phyloP scores from a whole-genome alignment of 1,140 invertebrate genomes.

The Drosophila nikananu region DNA sequence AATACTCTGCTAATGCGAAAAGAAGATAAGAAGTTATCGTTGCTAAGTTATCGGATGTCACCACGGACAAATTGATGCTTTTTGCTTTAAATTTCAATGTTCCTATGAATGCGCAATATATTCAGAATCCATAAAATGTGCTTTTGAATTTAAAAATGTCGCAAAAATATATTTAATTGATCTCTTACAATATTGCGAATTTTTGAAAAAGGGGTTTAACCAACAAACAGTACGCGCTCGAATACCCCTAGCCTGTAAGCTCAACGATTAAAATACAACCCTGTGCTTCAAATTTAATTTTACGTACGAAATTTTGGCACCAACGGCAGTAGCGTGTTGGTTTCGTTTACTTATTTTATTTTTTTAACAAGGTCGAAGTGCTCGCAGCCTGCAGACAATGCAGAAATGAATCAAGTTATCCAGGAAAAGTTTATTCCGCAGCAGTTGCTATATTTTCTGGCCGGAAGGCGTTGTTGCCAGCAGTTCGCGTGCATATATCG shows the following conservation, averaged over 20 bases:
- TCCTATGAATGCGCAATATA: not conserved
- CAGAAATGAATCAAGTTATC: slow-evolving; percentile 60
- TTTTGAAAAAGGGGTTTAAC: not conserved
- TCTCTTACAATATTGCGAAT: not conserved
- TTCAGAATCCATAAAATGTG: too few species aligned
- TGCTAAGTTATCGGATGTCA: not conserved
- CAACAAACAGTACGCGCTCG: not conserved
- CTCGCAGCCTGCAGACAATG: not conserved
- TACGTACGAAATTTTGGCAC: not conserved
- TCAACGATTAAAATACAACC: slow-evolving; percentile 13
- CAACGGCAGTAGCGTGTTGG: slow-evolving; percentile 5
- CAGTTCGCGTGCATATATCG: slow-evolving; percentile 65
- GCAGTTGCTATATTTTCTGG: slow-evolving; percentile 69
- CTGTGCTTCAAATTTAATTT: slow-evolving; percentile 18
- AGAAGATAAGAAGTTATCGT: not conserved
- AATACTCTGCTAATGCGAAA: not conserved
- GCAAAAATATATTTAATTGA: not conserved
- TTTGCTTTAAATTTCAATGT: too few species aligned
- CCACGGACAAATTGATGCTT: not conserved
- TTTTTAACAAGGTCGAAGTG: not conserved
- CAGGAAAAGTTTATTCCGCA: slow-evolving; percentile 57
- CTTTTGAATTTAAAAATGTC: not conserved
- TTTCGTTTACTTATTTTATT: not conserved
- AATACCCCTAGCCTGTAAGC: slow-evolving; percentile 4
- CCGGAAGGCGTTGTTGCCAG: slow-evolving; percentile 71